A percentile compares a stretch with the other conserved stretches of the same genome.
phyloP scores from a whole-genome alignment of 2,888 invertebrate genomes.

The Drosophila vallismaia region DNA sequence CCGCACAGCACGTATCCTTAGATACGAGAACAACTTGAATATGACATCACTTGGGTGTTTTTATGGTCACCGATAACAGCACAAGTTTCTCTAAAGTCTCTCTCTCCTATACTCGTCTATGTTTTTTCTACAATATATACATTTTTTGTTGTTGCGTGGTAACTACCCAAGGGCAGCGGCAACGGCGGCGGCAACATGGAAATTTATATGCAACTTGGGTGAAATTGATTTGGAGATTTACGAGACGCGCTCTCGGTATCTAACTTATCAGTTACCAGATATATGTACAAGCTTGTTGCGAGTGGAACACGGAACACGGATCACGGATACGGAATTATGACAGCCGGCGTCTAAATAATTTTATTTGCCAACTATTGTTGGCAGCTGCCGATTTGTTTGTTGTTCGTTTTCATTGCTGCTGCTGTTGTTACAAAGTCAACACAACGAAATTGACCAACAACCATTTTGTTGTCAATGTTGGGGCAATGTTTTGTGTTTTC shows the following conservation, averaged over 20 bases:
- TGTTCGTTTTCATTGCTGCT: conserved; percentile 1
- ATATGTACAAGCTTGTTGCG: background rate
- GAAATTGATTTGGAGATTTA: conserved; percentile 63
- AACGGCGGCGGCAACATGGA: background rate
- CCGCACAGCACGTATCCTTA: background rate
- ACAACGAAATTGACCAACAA: conserved; percentile 45
- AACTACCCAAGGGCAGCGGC: background rate
- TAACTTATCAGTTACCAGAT: background rate
- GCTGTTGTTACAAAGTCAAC: conserved; percentile 46
- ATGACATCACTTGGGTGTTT: conserved; percentile 49
- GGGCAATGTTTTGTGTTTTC: conserved; percentile 2
- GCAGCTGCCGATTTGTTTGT: conserved; percentile 34
- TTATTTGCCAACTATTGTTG: conserved; percentile 40
- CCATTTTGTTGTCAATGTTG: conserved; percentile 21
- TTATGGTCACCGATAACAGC: conserved; percentile 45
- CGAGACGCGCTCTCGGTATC: conserved; percentile 21
- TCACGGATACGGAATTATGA: conserved; percentile 15
- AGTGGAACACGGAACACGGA: background rate
- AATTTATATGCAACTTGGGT: conserved; percentile 62
- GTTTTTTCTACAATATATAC: background rate
- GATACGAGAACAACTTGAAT: background rate
- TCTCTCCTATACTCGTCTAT: too few relatives aligned
- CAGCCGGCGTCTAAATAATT: conserved; percentile 37
- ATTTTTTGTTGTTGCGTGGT: background rate
- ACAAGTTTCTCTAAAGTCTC: conserved; percentile 13